Base-by-base conservation (phyloP, 2,888 invertebrate species). In the Bombylius major region DNA sequence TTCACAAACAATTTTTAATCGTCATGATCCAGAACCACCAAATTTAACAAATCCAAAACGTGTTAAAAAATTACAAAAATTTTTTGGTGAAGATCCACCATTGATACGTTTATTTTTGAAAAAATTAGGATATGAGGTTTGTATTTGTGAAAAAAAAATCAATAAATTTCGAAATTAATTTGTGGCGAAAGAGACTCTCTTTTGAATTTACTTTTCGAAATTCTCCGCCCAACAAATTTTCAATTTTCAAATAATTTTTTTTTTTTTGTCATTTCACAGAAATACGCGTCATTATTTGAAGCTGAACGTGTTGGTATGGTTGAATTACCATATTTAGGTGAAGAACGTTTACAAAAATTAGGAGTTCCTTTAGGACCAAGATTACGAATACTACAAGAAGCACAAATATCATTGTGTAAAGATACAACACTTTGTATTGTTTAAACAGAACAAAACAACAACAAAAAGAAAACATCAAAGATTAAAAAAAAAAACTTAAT, bases 31-130 rank as follows among this genome's bases (percentile, higher is more conserved):
- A 59, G 85, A 84, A 67, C 77, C 84, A 50, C 84, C 82, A 63
- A 84, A 84, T 54, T 80, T 92, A 66, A 87, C 90, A 62, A 91
- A 92, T 75, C 92, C 92, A 0, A 86, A 86, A 61, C 78, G 91
- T 59, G 90, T 93, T 31, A 89, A 89, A 71, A 86, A 93, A 65
- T 79, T 93, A 61, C 92, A 91, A 57, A 89, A 91, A 79, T 93
- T 94, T 79, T 94, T 94, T 77, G 94, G 93, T 34, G 89, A 90
- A 71, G 93, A 94, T 73, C 93, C 93, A 39, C 93, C 93, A 11
- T 79, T 93, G 62, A 83, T 93, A 75, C 80, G 92, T 71, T 79
- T 93, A 57, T 94, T 93, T 77, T 79, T 94, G 54, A 87, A 89
- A 76, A 90, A 89, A 75, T 80, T 94, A 62, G 93, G 93, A 66